Evolutionary conservation across 2,888 invertebrate genomes (phyloP).

Genomic region (Acholoe squamosa): DNA sequence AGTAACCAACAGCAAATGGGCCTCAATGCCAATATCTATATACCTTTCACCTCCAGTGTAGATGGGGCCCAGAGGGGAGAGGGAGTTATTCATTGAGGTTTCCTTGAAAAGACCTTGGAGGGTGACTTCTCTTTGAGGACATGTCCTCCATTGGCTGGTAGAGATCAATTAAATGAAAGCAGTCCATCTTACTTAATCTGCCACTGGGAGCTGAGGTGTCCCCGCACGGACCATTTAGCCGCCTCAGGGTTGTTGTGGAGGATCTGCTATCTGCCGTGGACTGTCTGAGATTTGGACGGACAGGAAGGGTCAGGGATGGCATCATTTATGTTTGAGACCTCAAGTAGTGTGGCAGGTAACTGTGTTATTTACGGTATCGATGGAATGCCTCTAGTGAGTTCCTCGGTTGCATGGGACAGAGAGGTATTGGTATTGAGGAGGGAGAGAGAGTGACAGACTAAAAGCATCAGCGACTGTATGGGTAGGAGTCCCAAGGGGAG

Average conservation of each 20-base stretch:
- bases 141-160: too few relatives aligned
- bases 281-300: not conserved
- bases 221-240: not conserved
- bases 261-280: constrained; percentile 10
- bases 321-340: not conserved
- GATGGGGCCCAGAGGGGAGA: not conserved
- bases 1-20: not conserved
- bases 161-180: constrained; percentile 53
- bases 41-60: not conserved
- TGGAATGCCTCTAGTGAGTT: too few relatives aligned
- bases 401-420: too few relatives aligned
- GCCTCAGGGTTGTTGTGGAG: not conserved
- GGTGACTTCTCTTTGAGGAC: too few relatives aligned
- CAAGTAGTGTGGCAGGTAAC: not conserved
- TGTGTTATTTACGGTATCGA: too few relatives aligned
- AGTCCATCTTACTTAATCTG: constrained; percentile 42
- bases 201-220: not conserved
- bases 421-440: too few relatives aligned
- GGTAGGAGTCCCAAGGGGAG: too few relatives aligned
- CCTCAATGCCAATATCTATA: not conserved
- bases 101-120: too few relatives aligned
- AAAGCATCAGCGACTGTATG: too few relatives aligned
- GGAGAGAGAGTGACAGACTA: too few relatives aligned
- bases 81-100: too few relatives aligned
- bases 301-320: not conserved